These are phyloP conservation scores for Apamea crenata DNA, from an alignment of 2,888 invertebrate genomes.

Conservation along the genomic window DNA sequence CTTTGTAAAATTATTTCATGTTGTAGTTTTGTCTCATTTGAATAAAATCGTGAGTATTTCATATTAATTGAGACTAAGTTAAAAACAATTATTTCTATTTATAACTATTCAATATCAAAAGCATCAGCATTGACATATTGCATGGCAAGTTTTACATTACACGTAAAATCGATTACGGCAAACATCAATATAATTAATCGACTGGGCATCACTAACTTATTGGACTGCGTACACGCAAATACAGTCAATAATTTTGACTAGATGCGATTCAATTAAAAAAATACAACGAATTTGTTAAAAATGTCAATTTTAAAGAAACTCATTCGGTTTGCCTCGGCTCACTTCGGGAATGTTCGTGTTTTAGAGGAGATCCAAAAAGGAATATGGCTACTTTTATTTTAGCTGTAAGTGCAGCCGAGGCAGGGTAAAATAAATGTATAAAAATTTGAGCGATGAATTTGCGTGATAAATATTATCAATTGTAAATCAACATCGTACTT, in stretches of 20 bases:
- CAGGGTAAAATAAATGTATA: constrained; percentile 67
- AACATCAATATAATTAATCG: constrained; percentile 63
- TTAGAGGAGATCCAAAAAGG: constrained; percentile 54
- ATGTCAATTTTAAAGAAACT: constrained; percentile 60
- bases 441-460: constrained; percentile 82
- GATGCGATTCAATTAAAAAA: constrained; percentile 63
- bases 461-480: constrained; percentile 69
- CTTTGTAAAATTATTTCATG: constrained; percentile 11
- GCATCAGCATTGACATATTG: constrained; percentile 59
- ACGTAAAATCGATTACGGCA: constrained; percentile 54
- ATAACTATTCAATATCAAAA: constrained; percentile 56
- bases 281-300: constrained; percentile 45
- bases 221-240: constrained; percentile 56
- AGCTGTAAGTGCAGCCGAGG: constrained; percentile 37
- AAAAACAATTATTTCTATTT: constrained; percentile 46
- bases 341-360: constrained; percentile 57
- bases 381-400: constrained; percentile 44
- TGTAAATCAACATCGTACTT: constrained; percentile 64
- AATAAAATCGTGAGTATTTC: constrained; percentile 41
- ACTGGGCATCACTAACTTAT: constrained; percentile 65
- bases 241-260: constrained; percentile 67
- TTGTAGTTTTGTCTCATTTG: background rate
- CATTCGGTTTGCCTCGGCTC: constrained; percentile 38
- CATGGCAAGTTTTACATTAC: constrained; percentile 65
- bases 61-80: constrained; percentile 40